Conservation (phyloP, 2,113 vertebrate species). For the Cephalopterus ornatus region DNA sequence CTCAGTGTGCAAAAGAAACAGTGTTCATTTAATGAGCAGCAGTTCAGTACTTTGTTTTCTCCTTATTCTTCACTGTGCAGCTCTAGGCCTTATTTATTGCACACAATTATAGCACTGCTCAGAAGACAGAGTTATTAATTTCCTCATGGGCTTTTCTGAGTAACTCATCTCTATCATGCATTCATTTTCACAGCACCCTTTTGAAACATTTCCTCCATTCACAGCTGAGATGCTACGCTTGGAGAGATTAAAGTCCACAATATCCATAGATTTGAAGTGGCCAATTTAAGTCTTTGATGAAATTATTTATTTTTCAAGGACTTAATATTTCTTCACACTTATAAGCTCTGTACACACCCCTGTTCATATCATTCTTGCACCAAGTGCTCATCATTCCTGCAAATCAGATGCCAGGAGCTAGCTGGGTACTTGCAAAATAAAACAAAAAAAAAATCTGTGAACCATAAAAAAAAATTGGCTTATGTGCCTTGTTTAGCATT, state of each 20-base stretch:
- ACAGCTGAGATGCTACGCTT: not conserved
- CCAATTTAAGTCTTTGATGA: not conserved
- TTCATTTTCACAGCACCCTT: slow-evolving; percentile 24
- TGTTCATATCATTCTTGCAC: not conserved
- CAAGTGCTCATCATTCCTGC: not conserved
- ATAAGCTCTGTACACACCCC: not conserved
- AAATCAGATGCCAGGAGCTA: not conserved
- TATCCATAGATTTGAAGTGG: not conserved
- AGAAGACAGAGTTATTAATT: slow-evolving; percentile 49
- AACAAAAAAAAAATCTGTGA: not conserved
- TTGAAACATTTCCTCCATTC: not conserved
- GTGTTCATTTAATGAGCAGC: slow-evolving; percentile 12
- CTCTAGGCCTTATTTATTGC: slow-evolving; percentile 32
- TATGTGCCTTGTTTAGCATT: not conserved
- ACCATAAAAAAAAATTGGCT: not conserved
- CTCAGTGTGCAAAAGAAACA: not conserved
- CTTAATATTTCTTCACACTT: not conserved
- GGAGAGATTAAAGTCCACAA: not conserved
- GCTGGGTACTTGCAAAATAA: not conserved
- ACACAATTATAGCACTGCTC: slow-evolving; percentile 20
- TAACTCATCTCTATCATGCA: slow-evolving; percentile 10
- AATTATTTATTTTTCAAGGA: slow-evolving; percentile 3
- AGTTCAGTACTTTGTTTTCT: slow-evolving; percentile 27
- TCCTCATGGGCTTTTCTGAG: not conserved
- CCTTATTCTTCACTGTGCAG: slow-evolving; percentile 3